Conservation (phyloP, 2,888 invertebrate species). For the Adineta ricciae region DNA sequence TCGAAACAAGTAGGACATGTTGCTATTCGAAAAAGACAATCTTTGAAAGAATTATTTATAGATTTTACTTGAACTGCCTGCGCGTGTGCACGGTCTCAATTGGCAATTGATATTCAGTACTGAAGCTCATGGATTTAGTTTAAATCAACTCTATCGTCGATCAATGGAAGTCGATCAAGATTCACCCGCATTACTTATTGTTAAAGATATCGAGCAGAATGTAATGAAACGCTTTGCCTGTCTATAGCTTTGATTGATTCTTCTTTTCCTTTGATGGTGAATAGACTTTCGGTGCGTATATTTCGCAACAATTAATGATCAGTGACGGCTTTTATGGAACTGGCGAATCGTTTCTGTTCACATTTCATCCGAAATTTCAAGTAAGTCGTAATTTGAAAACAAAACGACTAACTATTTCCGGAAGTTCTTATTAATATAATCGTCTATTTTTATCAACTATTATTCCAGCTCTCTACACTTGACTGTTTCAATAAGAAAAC, state of each 20-base stretch:
- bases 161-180: conserved; percentile 60
- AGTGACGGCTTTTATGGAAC: conserved; percentile 96
- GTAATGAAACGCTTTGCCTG: conserved; percentile 51
- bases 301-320: conserved; percentile 78
- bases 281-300: conserved; percentile 84
- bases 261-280: conserved; percentile 20
- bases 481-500: too few species aligned
- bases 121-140: conserved; percentile 89
- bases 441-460: too few species aligned
- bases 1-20: background rate
- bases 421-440: background rate
- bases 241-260: conserved; percentile 30
- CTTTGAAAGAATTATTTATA: background rate
- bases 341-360: conserved; percentile 82
- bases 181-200: conserved; percentile 80
- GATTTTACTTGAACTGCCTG: background rate
- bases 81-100: conserved; percentile 61
- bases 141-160: conserved; percentile 91
- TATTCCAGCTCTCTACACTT: too few species aligned
- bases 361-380: conserved; percentile 66
- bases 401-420: background rate
- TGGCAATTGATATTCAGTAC: conserved; percentile 92
- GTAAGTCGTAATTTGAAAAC: conserved; percentile 36
- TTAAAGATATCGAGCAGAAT: conserved; percentile 85
- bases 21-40: too few species aligned